A percentile compares a stretch with the other conserved stretches of the same genome.
These are phyloP conservation scores for Potamilus streckersoni DNA, from an alignment of 1,140 invertebrate species.

Conservation along the genomic window DNA sequence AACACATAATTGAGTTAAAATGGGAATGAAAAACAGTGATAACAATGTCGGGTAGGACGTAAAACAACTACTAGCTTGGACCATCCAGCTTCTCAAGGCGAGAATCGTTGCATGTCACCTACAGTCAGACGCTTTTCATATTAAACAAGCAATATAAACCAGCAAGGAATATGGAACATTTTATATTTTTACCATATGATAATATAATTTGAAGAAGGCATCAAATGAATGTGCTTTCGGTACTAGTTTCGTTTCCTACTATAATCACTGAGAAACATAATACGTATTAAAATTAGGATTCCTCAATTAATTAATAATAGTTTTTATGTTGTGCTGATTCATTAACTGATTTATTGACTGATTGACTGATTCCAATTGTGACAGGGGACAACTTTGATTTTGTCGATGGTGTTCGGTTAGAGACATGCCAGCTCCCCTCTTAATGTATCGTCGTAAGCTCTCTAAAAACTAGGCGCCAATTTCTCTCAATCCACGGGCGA, in stretches of 20 bases:
- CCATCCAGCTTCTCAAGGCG: not conserved
- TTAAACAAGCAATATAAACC: too few species aligned
- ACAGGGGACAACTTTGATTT: slow-evolving; percentile 89
- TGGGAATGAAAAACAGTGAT: too few species aligned
- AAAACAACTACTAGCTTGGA: not conserved
- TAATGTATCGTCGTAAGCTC: slow-evolving; percentile 3
- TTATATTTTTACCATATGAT: too few species aligned
- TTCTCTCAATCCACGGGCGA: slow-evolving; percentile 10
- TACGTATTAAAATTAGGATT: not conserved
- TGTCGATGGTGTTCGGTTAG: slow-evolving; percentile 71
- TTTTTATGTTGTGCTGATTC: not conserved
- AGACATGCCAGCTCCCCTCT: not conserved
- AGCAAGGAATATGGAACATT: too few species aligned
- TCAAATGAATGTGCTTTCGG: not conserved
- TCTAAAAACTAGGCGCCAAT: slow-evolving; percentile 8
- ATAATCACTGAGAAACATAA: not conserved
- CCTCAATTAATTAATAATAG: not conserved
- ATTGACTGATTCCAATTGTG: slow-evolving; percentile 23
- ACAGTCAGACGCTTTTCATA: not conserved
- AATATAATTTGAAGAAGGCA: too few species aligned
- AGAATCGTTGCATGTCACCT: not conserved
- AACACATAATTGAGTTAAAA: slow-evolving; percentile 71
- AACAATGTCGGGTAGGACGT: not conserved
- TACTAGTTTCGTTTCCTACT: not conserved
- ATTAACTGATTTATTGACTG: not conserved